Conservation (phyloP, 2,797 vertebrate genomes). For the Pogoniulus pusillus region DNA sequence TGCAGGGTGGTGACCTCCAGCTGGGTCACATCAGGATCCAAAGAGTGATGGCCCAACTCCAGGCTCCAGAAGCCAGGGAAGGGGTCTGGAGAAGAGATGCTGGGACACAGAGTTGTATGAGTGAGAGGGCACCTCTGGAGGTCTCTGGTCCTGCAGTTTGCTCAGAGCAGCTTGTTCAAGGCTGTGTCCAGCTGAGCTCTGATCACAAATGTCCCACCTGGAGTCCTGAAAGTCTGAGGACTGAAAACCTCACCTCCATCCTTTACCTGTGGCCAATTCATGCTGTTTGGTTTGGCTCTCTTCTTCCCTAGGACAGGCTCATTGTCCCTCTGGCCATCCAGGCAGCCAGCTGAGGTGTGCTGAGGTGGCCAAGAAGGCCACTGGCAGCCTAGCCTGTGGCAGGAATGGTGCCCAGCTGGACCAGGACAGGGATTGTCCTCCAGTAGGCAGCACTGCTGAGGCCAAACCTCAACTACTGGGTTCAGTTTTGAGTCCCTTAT, state of each 20-base stretch:
- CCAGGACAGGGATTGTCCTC: too few relatives aligned
- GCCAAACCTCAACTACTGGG: too few relatives aligned
- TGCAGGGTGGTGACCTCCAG: not conserved
- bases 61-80: not conserved
- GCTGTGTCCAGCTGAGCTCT: not conserved
- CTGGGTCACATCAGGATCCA: not conserved
- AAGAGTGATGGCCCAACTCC: accelerated
- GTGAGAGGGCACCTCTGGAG: not conserved
- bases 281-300: not conserved
- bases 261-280: too few relatives aligned
- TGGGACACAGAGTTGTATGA: accelerated
- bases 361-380: too few relatives aligned
- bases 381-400: too few relatives aligned
- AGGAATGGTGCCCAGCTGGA: too few relatives aligned
- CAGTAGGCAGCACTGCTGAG: too few relatives aligned
- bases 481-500: too few relatives aligned
- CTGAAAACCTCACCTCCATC: not conserved
- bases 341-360: not conserved
- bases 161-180: not conserved
- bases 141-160: not conserved
- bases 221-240: not conserved
- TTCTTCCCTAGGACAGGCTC: not conserved
- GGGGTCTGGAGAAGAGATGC: not conserved
- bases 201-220: not conserved
- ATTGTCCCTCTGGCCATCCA: not conserved